Percentiles rank a stretch among this genome's conserved stretches.
phyloP scores from a whole-genome alignment of 2,797 vertebrate genomes.

The Lerista edwardsae region DNA sequence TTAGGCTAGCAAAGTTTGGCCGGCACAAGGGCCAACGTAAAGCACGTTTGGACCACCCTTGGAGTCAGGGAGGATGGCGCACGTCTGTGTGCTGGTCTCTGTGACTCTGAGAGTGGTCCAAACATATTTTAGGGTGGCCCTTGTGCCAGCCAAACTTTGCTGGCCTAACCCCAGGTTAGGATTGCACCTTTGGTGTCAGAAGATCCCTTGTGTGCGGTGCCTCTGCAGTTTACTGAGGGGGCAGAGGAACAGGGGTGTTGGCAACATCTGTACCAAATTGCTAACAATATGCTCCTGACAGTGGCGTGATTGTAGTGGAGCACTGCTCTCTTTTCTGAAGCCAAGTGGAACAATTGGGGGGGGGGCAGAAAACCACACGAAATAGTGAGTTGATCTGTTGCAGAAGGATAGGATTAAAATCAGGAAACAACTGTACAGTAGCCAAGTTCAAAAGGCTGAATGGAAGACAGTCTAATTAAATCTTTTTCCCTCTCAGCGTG shows the following conservation, averaged over 20 bases:
- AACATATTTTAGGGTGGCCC: no score
- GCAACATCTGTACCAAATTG: neutral
- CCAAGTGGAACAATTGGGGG: slow-evolving; percentile 20
- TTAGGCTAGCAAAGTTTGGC: no score
- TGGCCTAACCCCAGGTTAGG: no score
- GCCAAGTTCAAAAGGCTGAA: slow-evolving; percentile 45
- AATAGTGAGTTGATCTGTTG: slow-evolving; percentile 56
- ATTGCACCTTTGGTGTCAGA: neutral
- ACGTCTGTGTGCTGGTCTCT: no score
- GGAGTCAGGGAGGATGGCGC: no score
- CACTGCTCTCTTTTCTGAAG: slow-evolving; percentile 54
- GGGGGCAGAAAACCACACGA: slow-evolving; percentile 28
- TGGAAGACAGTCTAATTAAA: slow-evolving; percentile 51
- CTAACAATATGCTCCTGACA: slow-evolving; percentile 24
- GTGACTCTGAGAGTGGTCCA: no score
- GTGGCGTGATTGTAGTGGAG: slow-evolving; percentile 60
- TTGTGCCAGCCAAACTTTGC: no score
- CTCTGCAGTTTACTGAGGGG: slow-evolving; percentile 26
- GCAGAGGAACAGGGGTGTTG: slow-evolving; percentile 32
- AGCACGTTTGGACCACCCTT: no score
- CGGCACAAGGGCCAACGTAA: no score
- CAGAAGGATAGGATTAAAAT: slow-evolving; percentile 66
- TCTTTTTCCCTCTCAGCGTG: accelerated
- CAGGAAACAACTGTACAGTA: slow-evolving; percentile 58
- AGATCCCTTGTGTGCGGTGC: slow-evolving; percentile 48